Conservation (phyloP, 2,888 invertebrate species). For the Macaria liturata region DNA sequence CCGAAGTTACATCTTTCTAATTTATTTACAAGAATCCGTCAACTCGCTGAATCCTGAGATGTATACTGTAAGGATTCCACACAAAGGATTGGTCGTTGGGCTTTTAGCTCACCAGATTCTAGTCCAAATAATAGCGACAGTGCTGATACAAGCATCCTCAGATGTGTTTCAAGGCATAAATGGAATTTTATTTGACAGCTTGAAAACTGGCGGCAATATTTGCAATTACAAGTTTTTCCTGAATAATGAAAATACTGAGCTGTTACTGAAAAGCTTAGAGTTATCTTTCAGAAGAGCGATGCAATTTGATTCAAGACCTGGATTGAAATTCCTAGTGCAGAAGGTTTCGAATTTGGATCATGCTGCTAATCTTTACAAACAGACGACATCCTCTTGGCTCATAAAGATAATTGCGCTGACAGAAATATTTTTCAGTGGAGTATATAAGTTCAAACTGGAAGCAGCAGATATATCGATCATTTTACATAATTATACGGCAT, state of each 20-base stretch:
- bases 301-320: constrained; percentile 95
- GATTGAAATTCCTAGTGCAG: constrained; percentile 96
- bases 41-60: constrained; percentile 89
- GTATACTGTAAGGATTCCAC: constrained; percentile 92
- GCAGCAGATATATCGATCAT: constrained; percentile 85
- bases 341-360: constrained; percentile 94
- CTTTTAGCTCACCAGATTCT: constrained; percentile 96
- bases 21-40: constrained; percentile 90
- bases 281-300: constrained; percentile 91
- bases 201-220: constrained; percentile 69
- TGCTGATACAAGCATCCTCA: constrained; percentile 89
- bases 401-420: constrained; percentile 94
- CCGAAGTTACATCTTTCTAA: constrained; percentile 93
- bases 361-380: constrained; percentile 95
- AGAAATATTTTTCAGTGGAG: constrained; percentile 91
- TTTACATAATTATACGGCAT: constrained; percentile 81
- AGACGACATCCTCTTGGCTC: constrained; percentile 96
- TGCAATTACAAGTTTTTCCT: constrained; percentile 78
- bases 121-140: constrained; percentile 94
- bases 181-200: constrained; percentile 82
- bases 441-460: constrained; percentile 85
- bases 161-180: constrained; percentile 85
- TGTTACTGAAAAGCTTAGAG: constrained; percentile 90
- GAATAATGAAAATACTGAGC: constrained; percentile 85
- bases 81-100: constrained; percentile 93